Evolutionary conservation across 2,888 invertebrate genomes (phyloP), one percentile per base, ranked within the genome.

Genomic region (Ichneumoninae sp.): DNA sequence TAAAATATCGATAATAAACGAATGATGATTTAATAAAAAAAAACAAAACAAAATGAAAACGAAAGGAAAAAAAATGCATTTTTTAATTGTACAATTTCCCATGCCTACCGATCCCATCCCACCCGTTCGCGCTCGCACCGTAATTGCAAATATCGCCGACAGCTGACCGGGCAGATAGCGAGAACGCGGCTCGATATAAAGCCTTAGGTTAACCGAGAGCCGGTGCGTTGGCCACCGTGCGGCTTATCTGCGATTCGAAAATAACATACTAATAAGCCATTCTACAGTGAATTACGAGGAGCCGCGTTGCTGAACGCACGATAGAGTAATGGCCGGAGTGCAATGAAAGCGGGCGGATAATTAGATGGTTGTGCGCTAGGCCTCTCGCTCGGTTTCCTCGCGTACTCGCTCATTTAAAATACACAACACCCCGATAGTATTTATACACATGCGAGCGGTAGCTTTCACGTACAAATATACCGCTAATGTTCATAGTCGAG

Each of bases 11-110:
- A 85, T 84, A 74, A 84, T 76, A 82, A 72, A 81, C 44, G 74
- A 77, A 80, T 26, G 80, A 86, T 81, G 84, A 78, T 88, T 84
- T 80, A 86, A 80, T 83, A 83, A 85, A 78, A 82, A 83, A 66
- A 76, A 66, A 54, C 13, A 60, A 10, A 80, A 60, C 7, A 10
- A 70, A 83, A 85, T 78, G 82, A 83, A 70, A 76, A 66, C 33
- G 13, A 60, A 10, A 80, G 44, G 8, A 65, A 80, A 47, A 47
- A 10, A 10, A 44, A 60, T 62, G 33, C 30, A 30, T 50, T 74
- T 44, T 30, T 57, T 16, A 30, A 40, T 22, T 54, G 36, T n/a
- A 7, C 7, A 1, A 19, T 16, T 36, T 62, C 62, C 62, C 33
- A 33, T 4, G n/a, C 36, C 8, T 33, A n/a, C n/a, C 13, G 13